These are phyloP conservation scores for Gorsachius magnificus DNA, from an alignment of 2,797 vertebrate genomes.

Conservation along the genomic window DNA sequence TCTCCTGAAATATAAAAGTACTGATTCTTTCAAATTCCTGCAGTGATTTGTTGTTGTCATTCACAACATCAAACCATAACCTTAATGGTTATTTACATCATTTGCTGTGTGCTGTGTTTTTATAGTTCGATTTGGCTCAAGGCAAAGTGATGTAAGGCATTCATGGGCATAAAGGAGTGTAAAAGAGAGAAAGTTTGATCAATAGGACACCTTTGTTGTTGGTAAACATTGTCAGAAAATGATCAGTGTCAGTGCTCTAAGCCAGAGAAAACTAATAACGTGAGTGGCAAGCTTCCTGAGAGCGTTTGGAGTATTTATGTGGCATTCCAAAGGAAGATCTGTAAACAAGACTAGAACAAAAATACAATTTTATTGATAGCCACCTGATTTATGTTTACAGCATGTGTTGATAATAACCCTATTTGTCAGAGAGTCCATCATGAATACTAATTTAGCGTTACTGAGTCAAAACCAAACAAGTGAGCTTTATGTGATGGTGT, in stretches of 20 bases:
- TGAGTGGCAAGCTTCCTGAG: conserved; percentile 75
- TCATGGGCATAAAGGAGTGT: conserved; percentile 58
- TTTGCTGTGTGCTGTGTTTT: conserved; percentile 18
- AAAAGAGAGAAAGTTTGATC: conserved; percentile 73
- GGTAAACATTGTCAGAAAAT: conserved; percentile 76
- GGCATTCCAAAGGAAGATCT: conserved; percentile 72
- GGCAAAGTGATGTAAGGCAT: conserved; percentile 64
- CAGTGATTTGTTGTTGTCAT: conserved; percentile 53
- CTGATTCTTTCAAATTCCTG: conserved; percentile 48
- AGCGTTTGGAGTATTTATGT: conserved; percentile 72
- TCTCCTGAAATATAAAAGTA: conserved; percentile 31
- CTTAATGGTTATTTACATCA: conserved; percentile 54
- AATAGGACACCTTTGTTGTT: conserved; percentile 74
- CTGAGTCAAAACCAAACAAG: conserved; percentile 64
- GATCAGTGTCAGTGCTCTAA: conserved; percentile 71
- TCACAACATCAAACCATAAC: conserved; percentile 33
- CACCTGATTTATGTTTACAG: conserved; percentile 80
- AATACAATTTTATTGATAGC: conserved; percentile 79
- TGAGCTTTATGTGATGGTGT: conserved; percentile 45
- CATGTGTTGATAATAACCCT: conserved; percentile 77
- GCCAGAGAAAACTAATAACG: conserved; percentile 74
- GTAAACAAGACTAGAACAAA: conserved; percentile 77
- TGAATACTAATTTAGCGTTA: conserved; percentile 76
- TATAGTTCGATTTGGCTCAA: conserved; percentile 67
- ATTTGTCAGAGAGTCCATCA: conserved; percentile 74